Percentiles rank a stretch among this genome's conserved stretches.
phyloP scores from a whole-genome alignment of 2,113 vertebrate species.

The Saccopteryx leptura region DNA sequence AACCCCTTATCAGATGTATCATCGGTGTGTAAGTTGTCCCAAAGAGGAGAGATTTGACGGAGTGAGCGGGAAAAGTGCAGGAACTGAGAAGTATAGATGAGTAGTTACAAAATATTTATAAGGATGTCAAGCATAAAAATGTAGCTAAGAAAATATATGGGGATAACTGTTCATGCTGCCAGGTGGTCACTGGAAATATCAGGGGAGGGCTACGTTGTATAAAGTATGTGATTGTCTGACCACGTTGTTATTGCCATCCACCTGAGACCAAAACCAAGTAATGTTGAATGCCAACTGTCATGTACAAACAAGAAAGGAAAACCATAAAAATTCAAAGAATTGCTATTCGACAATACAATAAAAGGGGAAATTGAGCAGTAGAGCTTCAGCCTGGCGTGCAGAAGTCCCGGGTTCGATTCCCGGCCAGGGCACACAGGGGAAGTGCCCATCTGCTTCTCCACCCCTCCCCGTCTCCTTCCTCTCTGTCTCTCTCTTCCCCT shows the following conservation, averaged over 20 bases:
- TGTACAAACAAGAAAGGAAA: neutral
- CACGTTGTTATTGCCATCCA: neutral
- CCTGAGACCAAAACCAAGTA: neutral
- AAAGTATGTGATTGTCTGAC: neutral
- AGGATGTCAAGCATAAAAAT: neutral
- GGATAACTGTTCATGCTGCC: neutral
- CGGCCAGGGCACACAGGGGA: too few relatives aligned
- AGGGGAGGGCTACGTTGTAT: neutral
- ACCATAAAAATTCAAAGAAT: neutral
- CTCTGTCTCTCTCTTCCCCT: too few relatives aligned
- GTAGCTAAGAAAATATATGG: neutral
- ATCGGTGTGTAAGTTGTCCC: neutral
- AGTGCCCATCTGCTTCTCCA: too few relatives aligned
- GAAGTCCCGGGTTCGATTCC: too few relatives aligned
- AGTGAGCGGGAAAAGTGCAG: neutral
- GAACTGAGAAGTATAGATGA: too few relatives aligned
- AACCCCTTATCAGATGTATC: neutral
- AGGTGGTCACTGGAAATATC: neutral
- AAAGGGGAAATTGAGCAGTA: too few relatives aligned
- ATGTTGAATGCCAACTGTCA: neutral
- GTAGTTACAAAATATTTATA: neutral
- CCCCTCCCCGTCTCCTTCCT: too few relatives aligned
- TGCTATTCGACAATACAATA: too few relatives aligned
- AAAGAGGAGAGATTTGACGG: neutral
- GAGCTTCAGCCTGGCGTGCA: too few relatives aligned